Percentiles rank a stretch among this genome's conserved stretches.
phyloP scores from a whole-genome alignment of 2,113 vertebrate genomes.

The Brachyhypopomus gauderio region DNA sequence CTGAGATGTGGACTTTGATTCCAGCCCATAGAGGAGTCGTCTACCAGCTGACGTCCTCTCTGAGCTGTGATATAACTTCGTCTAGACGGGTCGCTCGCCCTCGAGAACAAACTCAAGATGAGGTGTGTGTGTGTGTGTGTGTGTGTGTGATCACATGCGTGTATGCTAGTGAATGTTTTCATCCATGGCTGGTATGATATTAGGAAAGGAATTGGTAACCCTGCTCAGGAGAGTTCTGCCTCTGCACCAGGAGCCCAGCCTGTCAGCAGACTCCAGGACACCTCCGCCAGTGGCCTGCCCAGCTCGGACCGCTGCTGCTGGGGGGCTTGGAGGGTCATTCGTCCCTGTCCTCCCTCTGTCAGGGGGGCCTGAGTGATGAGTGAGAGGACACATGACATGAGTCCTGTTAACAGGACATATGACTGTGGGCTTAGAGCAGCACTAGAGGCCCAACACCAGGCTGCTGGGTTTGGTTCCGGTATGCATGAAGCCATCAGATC shows the following conservation, averaged over 20 bases:
- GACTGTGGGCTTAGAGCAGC: not conserved
- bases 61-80: no score
- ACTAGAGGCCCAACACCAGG: not conserved
- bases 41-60: not conserved
- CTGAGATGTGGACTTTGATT: not conserved
- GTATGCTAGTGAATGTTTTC: not conserved
- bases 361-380: slow-evolving; percentile 52
- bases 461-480: no score
- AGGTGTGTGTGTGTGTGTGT: slow-evolving; percentile 5
- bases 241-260: slow-evolving; percentile 51
- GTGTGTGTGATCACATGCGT: slow-evolving; percentile 6
- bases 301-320: slow-evolving; percentile 56
- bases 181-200: slow-evolving; percentile 34
- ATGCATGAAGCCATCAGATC: no score
- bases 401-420: slow-evolving; percentile 18
- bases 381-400: slow-evolving; percentile 45
- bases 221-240: slow-evolving; percentile 57
- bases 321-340: slow-evolving; percentile 10
- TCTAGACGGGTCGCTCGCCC: no score
- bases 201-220: slow-evolving; percentile 22
- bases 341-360: slow-evolving; percentile 33
- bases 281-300: slow-evolving; percentile 64
- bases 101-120: not conserved
- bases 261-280: slow-evolving; percentile 65
- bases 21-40: not conserved